phyloP scores from a whole-genome alignment of 2,113 vertebrate species.

The Hippocampus barbouri region DNA sequence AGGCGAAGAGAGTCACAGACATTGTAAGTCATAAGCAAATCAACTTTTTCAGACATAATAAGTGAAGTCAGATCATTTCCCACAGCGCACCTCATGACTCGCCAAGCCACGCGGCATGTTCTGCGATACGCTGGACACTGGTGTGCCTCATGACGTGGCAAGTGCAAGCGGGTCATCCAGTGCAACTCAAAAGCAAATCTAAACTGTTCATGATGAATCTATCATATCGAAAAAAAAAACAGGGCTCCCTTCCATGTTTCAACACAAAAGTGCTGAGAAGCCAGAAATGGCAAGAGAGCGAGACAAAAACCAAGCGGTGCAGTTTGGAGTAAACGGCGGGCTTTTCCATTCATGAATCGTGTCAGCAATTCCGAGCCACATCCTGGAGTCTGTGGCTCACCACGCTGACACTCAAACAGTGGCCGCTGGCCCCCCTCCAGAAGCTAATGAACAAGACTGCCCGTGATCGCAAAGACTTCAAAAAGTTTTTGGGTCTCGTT shows the following conservation, averaged over 20 bases:
- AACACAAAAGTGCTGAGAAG: conserved; percentile 52
- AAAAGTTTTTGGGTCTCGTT: conserved; percentile 17
- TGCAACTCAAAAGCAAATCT: no score
- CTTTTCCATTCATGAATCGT: conserved; percentile 56
- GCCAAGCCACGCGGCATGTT: no score
- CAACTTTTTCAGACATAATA: no score
- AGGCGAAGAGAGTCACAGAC: no score
- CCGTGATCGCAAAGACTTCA: conserved; percentile 2
- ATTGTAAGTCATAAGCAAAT: no score
- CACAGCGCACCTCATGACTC: no score
- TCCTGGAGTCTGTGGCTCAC: conserved; percentile 59
- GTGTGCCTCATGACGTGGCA: no score
- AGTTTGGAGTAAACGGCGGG: conserved; percentile 17
- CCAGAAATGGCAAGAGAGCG: conserved; percentile 26
- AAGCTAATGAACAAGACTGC: conserved; percentile 27
- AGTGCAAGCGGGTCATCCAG: no score
- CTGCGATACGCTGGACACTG: no score
- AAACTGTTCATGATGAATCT: neutral
- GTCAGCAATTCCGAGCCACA: conserved; percentile 45
- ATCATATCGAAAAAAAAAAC: conserved; percentile 2
- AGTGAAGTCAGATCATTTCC: no score
- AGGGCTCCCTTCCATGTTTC: conserved; percentile 24
- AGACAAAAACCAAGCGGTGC: conserved; percentile 1
- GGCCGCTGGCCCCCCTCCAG: conserved; percentile 3
- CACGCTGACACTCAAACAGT: conserved; percentile 30